Base-by-base conservation (phyloP, 2,797 vertebrate genomes). In the Knipowitschia caucasica region DNA sequence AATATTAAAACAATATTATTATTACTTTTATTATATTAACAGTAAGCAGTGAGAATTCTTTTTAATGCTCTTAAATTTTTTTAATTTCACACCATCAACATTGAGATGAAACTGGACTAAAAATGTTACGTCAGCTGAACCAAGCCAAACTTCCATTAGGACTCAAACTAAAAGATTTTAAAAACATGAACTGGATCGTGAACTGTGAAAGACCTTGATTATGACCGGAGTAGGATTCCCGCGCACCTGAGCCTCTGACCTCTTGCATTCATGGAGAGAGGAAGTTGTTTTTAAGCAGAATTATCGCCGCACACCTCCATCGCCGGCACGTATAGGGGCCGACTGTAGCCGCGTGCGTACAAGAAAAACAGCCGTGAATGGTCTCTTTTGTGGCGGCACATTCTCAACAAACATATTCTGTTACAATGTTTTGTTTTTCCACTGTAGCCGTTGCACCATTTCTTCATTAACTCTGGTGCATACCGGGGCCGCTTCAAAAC, bases 241-340 rank as follows among this genome's bases (percentile, higher is more conserved):
- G 18, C 17, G 36, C 11, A 4, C 17, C 15, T 12, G 39, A 42
- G 14, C 40, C 40, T 4, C 40, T 43, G 23, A 43, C 21, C 21
- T n/a, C 23, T 14, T 8, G 12, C 21, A n/a, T 43, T 43, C 40
- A 25, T 7, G 21, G 40, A n/a, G 12, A 8, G n/a, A 26, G 78
- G 84, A 88, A 86, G 83, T 86, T 73, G 79, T 84, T 85, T n/a
- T 85, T 85, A 79, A 86, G 84, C 85, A 71, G 52, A 62, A 67
- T 67, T 51, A 33, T 56, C 59, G 73, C 27, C 11, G 7, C 44
- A 30, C 62, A 62, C 67, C 59, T 53, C 75, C 39, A 0, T 53
- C 61, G 64, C 67, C 65, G 17, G 24, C 73, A 67, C 70, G 89
- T 80, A 82, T n/a, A n/a, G n/a, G 78, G 64, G 71, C 55, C 63